phyloP scores from a whole-genome alignment of 2,797 vertebrate species.

The Arnoldichthys spilopterus region DNA sequence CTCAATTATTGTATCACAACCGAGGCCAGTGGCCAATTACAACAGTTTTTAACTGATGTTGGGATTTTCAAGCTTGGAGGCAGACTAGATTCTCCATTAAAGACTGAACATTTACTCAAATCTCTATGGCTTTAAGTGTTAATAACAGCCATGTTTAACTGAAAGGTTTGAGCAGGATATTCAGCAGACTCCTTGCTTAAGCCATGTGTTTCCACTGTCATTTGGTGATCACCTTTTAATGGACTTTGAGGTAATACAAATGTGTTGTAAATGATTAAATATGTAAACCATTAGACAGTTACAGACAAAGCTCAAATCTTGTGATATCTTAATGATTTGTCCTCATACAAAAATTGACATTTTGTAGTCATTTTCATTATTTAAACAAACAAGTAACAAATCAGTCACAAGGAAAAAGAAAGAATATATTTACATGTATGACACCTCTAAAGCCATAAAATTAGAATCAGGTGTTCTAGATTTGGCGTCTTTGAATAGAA shows the following conservation, averaged over 20 bases:
- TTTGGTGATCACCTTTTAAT: background rate
- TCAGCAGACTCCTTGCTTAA: background rate
- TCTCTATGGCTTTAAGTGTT: constrained; percentile 4
- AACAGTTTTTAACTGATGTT: constrained; percentile 28
- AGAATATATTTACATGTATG: no score
- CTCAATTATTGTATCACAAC: constrained; percentile 50
- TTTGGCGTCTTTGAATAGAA: no score
- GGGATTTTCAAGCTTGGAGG: constrained; percentile 20
- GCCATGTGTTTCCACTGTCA: background rate
- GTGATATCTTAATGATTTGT: no score
- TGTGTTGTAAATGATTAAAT: background rate
- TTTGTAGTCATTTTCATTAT: no score
- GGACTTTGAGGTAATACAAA: background rate
- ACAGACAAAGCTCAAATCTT: background rate
- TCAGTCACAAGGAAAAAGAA: no score
- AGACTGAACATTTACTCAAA: constrained; percentile 14
- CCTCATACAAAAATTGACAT: no score
- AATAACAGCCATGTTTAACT: background rate
- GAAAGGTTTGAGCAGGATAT: background rate
- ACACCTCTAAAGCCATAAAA: no score
- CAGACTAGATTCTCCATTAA: constrained; percentile 7
- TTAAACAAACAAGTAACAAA: no score
- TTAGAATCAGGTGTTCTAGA: no score
- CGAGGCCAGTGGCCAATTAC: constrained; percentile 45
- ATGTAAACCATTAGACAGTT: background rate